These are phyloP conservation scores for Agrotis clavis DNA, from an alignment of 2,888 invertebrate species.

Conservation along the genomic window DNA sequence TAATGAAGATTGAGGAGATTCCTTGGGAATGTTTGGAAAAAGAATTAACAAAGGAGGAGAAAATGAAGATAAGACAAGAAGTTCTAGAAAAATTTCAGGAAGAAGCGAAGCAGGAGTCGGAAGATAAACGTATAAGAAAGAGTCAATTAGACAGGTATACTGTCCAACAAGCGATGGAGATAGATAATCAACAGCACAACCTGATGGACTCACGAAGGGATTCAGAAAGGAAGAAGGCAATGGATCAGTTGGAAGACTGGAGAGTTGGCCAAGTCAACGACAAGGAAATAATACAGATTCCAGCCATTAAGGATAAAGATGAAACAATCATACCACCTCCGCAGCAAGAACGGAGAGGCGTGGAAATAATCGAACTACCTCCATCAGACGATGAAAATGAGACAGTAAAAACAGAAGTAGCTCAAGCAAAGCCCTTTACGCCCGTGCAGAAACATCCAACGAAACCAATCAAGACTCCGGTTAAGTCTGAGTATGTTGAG, in stretches of 20 bases:
- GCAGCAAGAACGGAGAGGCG: slow-evolving; percentile 62
- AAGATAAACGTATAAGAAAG: slow-evolving; percentile 89
- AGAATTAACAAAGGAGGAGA: slow-evolving; percentile 90
- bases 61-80: slow-evolving; percentile 90
- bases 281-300: slow-evolving; percentile 1
- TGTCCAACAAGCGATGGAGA: slow-evolving; percentile 88
- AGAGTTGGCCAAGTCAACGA: slow-evolving; percentile 70
- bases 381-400: slow-evolving; percentile 67
- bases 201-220: slow-evolving; percentile 92
- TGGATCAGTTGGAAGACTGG: slow-evolving; percentile 93
- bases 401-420: slow-evolving; percentile 36
- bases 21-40: slow-evolving; percentile 92
- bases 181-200: slow-evolving; percentile 88
- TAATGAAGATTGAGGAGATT: slow-evolving; percentile 91
- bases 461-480: slow-evolving; percentile 68
- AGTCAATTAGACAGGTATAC: slow-evolving; percentile 90
- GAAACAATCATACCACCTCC: neutral
- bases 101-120: slow-evolving; percentile 88
- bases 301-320: neutral
- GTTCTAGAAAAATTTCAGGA: slow-evolving; percentile 91
- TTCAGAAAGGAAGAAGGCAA: slow-evolving; percentile 92
- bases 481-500: slow-evolving; percentile 82
- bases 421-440: slow-evolving; percentile 31
- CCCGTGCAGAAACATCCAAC: slow-evolving; percentile 36
- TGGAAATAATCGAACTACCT: slow-evolving; percentile 74